Evolutionary conservation across 2,113 vertebrate genomes (phyloP).

Genomic region (Ovis aries): ARS-UI_Ramb_v3.0 NC_056067.1:41667501-41668000

Average conservation of each 20-base stretch:
- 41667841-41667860: background rate
- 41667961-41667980: rapidly evolving
- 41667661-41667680: background rate
- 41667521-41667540: background rate
- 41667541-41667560: background rate
- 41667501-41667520: background rate
- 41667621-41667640: background rate
- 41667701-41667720: background rate
- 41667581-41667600: background rate
- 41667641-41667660: background rate
- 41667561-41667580: background rate
- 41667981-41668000: background rate
- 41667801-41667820: too few species aligned
- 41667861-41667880: background rate
- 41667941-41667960: background rate
- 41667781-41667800: too few species aligned
- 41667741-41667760: background rate
- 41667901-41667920: background rate
- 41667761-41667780: rapidly evolving
- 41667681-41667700: background rate
- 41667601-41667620: background rate
- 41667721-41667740: background rate
- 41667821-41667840: rapidly evolving
- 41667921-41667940: background rate
- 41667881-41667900: background rate